Evolutionary conservation across 2,113 vertebrate species (phyloP), one percentile per base, ranked within the genome.

Genomic region (Mus pahari): DNA sequence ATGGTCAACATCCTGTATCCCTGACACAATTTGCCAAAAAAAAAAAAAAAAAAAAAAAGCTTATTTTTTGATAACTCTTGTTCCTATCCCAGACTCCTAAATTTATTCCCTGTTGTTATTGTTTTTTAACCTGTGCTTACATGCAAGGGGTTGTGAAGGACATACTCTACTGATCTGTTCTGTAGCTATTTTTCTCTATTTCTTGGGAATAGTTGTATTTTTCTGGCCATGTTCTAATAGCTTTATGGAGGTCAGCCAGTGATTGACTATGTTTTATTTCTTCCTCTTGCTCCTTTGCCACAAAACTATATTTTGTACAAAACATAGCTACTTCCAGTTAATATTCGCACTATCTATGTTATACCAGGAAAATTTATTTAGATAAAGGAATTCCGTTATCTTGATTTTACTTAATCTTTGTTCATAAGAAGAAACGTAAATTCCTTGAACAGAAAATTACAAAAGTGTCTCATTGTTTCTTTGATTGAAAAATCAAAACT

Each of bases 401-500:
- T 95, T 96, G 91, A 39, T 5, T 79, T 92, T 84, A 62, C 64
- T 89, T 79, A 91, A 87, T 70, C 71, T 95, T 84, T 4, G 86
- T 82, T 92, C 62, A 90, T 7, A 84, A 92, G 45, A 93, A 84
- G 88, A 94, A 17, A 73, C 60, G 58, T 39, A 91, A 74, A 89
- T 71, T 94, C 31, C 83, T 95, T 92, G 3, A 82, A 82, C 36
- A 39, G 36, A 58, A 84, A 92, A 83, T 83, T 50, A 50, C 75
- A 83, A 96, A 71, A 92, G 33, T 92, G 86, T 71, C 84, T 94
- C 70, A 71, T 48, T 45, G 71, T 39, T 91, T 91, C 53, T 70
- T 81, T 74, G 60, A 68, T 75, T 92, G 17, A 36, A 93, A 82
- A 48, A 95, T 94, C 24, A 91, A 95, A 96, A 91, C 12, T 96